These are phyloP conservation scores for Pheosia tremula DNA, from an alignment of 2,888 invertebrate species.

Conservation along the genomic window DNA sequence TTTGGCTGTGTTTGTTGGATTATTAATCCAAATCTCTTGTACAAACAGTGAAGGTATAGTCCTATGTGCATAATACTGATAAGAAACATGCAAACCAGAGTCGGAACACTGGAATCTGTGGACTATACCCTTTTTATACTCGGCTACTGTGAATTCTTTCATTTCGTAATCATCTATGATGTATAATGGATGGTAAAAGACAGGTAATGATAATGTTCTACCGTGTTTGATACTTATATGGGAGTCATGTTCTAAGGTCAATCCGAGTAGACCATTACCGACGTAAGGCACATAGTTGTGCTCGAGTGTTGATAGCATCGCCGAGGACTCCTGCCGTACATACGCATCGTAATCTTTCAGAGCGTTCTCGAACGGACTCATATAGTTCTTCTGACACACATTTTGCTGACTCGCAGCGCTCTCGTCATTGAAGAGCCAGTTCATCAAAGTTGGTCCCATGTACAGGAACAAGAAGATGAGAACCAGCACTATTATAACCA, in stretches of 20 bases:
- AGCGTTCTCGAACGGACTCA: slow-evolving; percentile 85
- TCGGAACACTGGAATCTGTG: slow-evolving; percentile 88
- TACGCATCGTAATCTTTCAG: slow-evolving; percentile 88
- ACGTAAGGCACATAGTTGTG: slow-evolving; percentile 88
- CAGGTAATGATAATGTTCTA: slow-evolving; percentile 86
- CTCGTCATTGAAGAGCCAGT: slow-evolving; percentile 84
- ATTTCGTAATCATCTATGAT: slow-evolving; percentile 81
- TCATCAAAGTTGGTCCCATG: slow-evolving; percentile 86
- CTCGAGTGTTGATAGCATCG: slow-evolving; percentile 76
- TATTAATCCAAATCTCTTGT: slow-evolving; percentile 91
- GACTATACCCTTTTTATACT: slow-evolving; percentile 87
- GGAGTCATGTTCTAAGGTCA: slow-evolving; percentile 86
- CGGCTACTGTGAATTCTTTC: slow-evolving; percentile 88
- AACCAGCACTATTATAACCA: slow-evolving; percentile 79
- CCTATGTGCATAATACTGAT: slow-evolving; percentile 92
- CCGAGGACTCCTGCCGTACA: slow-evolving; percentile 83
- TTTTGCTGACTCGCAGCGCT: slow-evolving; percentile 78
- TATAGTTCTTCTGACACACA: slow-evolving; percentile 87
- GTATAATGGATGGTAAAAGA: slow-evolving; percentile 88
- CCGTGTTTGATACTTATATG: slow-evolving; percentile 87
- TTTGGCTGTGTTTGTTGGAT: slow-evolving; percentile 86
- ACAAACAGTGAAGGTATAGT: slow-evolving; percentile 91
- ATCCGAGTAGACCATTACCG: slow-evolving; percentile 90
- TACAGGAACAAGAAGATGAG: slow-evolving; percentile 86
- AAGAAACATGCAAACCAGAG: slow-evolving; percentile 85